Percentiles rank a stretch among this genome's conserved stretches.
Evolutionary conservation across 1,140 invertebrate genomes (phyloP).

Genomic region (Drosophila nannoptera): DNA sequence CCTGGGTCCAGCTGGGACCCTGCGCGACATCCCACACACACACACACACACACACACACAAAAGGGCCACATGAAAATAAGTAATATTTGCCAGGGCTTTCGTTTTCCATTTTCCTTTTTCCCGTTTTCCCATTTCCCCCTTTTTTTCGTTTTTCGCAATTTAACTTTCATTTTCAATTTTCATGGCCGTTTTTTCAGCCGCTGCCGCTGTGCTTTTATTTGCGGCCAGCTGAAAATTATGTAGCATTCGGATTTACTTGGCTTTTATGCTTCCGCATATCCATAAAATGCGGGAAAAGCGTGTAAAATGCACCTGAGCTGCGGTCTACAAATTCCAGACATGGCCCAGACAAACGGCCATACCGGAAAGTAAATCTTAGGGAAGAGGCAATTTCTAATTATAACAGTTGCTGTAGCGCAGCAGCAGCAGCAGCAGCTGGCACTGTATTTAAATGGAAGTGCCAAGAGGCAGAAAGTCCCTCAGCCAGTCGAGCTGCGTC

Average conservation of each 20-base stretch:
- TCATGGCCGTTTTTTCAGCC: conserved; percentile 44
- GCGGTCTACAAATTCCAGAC: conserved; percentile 23
- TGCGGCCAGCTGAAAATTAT: conserved; percentile 43
- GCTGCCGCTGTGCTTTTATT: conserved; percentile 33
- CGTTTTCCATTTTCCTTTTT: conserved; percentile 11
- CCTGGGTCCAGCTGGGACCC: conserved; percentile 59
- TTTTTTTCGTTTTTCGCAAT: conserved; percentile 42
- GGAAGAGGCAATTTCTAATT: no score
- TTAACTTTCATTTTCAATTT: conserved; percentile 73
- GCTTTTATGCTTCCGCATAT: conserved; percentile 10
- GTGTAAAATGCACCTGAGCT: conserved; percentile 70
- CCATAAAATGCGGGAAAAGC: conserved; percentile 50
- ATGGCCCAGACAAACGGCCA: conserved; percentile 40
- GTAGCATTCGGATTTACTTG: conserved; percentile 34
- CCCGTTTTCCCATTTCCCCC: background rate
- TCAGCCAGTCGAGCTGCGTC: conserved; percentile 39
- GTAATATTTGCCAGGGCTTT: conserved; percentile 61
- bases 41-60: no score
- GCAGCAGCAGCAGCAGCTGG: background rate
- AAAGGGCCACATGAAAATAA: conserved; percentile 62
- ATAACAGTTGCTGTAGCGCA: conserved; percentile 60
- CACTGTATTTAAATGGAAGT: conserved; percentile 63
- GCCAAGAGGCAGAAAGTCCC: conserved; percentile 32
- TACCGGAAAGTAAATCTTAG: background rate
- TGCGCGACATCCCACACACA: conserved; percentile 1